phyloP scores from a whole-genome alignment of 92 coral and sea anemone genomes.

The Metridium senile region DNA sequence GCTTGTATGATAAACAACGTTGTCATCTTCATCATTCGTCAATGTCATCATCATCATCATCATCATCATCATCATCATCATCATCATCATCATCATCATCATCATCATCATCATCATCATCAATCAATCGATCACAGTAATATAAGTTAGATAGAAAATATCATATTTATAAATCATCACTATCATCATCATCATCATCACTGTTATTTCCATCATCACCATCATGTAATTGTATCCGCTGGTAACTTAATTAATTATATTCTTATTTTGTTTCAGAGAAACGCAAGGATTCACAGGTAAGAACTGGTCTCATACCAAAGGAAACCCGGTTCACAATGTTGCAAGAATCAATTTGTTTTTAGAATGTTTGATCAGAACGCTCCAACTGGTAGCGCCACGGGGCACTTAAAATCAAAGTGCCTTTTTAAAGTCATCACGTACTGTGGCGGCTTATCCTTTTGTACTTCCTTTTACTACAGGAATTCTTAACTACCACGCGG shows the following conservation, averaged over 20 bases:
- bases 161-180: background rate
- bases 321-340: too few species aligned
- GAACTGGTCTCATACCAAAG: background rate
- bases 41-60: background rate
- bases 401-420: background rate
- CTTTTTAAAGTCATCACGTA: too few species aligned
- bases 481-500: too few species aligned
- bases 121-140: background rate
- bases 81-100: background rate
- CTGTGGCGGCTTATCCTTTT: too few species aligned
- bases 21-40: background rate
- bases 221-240: background rate
- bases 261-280: slow-evolving; percentile 40
- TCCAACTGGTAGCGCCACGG: background rate
- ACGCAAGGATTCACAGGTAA: slow-evolving; percentile 44
- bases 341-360: background rate
- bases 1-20: too few species aligned
- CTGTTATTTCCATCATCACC: background rate
- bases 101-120: background rate
- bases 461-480: too few species aligned
- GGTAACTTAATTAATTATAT: background rate
- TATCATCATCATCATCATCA: background rate
- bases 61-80: background rate
- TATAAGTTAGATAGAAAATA: background rate
- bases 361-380: background rate